Percentiles rank a stretch among this genome's conserved stretches.
Conservation (phyloP, 2,888 invertebrate species). For the Ophion obscuratus region DNA sequence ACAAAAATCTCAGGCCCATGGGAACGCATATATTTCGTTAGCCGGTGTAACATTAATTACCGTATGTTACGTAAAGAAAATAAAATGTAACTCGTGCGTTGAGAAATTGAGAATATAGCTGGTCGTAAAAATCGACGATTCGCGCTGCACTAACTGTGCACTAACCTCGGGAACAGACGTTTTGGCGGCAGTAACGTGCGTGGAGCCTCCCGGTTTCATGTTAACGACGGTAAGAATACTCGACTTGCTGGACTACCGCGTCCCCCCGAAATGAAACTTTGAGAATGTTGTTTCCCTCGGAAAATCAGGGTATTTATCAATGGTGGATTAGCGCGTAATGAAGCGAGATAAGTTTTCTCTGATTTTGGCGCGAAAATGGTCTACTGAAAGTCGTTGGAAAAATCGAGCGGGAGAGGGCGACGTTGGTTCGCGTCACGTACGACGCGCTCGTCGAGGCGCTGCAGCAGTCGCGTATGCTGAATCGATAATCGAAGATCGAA, state of each 20-base stretch:
- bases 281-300: background rate
- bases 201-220: slow-evolving; percentile 79
- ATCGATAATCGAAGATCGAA: background rate
- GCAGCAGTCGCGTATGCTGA: background rate
- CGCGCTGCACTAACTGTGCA: slow-evolving; percentile 6
- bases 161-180: slow-evolving; percentile 78
- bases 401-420: background rate
- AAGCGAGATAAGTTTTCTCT: background rate
- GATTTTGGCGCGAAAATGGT: background rate
- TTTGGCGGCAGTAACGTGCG: slow-evolving; percentile 77
- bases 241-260: slow-evolving; percentile 31
- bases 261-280: background rate
- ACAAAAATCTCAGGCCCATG: background rate
- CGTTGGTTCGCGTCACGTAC: background rate
- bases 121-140: background rate
- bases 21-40: background rate
- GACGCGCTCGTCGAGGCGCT: background rate
- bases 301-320: background rate
- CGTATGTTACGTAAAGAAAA: no score
- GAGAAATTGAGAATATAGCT: background rate
- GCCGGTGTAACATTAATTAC: background rate
- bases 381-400: background rate
- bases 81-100: background rate
- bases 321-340: background rate
- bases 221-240: slow-evolving; percentile 53